Conservation (phyloP, 2,888 invertebrate genomes). For the Holacanthella duospinosa region DNA sequence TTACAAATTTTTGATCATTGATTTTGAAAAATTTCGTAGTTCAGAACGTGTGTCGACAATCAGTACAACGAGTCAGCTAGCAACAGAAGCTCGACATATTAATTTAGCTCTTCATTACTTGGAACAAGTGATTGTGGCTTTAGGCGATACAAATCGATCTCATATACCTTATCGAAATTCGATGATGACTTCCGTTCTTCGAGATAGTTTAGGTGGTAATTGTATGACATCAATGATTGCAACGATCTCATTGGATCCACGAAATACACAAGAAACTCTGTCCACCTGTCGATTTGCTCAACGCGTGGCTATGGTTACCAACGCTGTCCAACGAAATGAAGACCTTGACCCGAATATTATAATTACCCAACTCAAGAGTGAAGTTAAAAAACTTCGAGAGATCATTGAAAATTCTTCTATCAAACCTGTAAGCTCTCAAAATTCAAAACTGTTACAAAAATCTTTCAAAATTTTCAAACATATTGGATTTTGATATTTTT, state of each 20-base stretch:
- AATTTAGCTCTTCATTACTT: slow-evolving; percentile 49
- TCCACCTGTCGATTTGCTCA: slow-evolving; percentile 50
- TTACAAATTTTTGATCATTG: not conserved
- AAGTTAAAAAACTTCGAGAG: slow-evolving; percentile 42
- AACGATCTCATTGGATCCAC: slow-evolving; percentile 42
- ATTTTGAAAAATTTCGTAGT: slow-evolving; percentile 37
- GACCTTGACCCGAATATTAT: slow-evolving; percentile 43
- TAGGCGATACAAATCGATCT: slow-evolving; percentile 40
- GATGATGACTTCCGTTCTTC: slow-evolving; percentile 47
- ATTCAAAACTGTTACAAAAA: not conserved
- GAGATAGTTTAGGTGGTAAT: slow-evolving; percentile 49
- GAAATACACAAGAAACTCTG: slow-evolving; percentile 42
- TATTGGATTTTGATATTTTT: not conserved
- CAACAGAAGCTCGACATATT: slow-evolving; percentile 48
- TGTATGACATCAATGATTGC: slow-evolving; percentile 49
- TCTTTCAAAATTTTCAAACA: not conserved
- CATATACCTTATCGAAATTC: slow-evolving; percentile 48
- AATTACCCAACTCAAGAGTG: slow-evolving; percentile 43
- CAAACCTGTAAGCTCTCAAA: slow-evolving; percentile 21
- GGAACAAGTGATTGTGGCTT: slow-evolving; percentile 44
- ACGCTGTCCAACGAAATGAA: slow-evolving; percentile 44
- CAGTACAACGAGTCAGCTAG: slow-evolving; percentile 43
- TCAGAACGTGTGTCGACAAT: slow-evolving; percentile 48
- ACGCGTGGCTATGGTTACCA: slow-evolving; percentile 46
- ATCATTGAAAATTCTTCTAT: slow-evolving; percentile 39